Evolutionary conservation across 1,140 invertebrate species (phyloP), one percentile per base, ranked within the genome.

Genomic region (Heterodera schachtii): DNA sequence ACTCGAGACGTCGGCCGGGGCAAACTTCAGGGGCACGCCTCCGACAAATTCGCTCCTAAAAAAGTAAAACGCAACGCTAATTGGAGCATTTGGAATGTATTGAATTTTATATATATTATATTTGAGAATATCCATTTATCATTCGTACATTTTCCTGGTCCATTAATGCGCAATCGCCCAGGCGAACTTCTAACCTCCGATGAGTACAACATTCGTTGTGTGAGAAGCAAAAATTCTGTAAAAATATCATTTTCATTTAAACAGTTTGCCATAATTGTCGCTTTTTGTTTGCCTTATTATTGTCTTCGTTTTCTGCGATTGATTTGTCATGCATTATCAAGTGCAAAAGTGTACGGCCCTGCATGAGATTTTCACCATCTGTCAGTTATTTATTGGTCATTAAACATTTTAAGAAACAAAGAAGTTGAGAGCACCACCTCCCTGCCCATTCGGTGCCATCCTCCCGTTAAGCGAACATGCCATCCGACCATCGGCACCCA

Each of bases 101-200:
- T n/a, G n/a, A n/a, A n/a, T n/a, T n/a, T n/a, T n/a, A n/a, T n/a
- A n/a, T n/a, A n/a, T n/a, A n/a, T n/a, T n/a, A n/a, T n/a, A n/a
- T n/a, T n/a, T n/a, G n/a, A n/a, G n/a, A n/a, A n/a, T n/a, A n/a
- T n/a, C n/a, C n/a, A n/a, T n/a, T n/a, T n/a, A n/a, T n/a, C n/a
- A 47, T 71, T 71, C 21, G 41, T 69, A 78, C 76, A 78, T 78
- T 78, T 67, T 69, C 70, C 8, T 78, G 76, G 47, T 78, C 76
- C 76, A 78, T 64, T 13, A 78, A 31, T 43, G 76, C 76, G 49
- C 76, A 78, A 47, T 78, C 76, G 11, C 76, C 76, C 66, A 78
- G 64, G 44, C 76, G 66, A 7, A 78, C 60, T 44, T 78, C 76
- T 64, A 78, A 67, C 66, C 44, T 64, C 6, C 21, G 46, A 31